Percentiles rank a stretch among this genome's conserved stretches.
Evolutionary conservation across 1,140 invertebrate species (phyloP).

Genomic region (Danaus melanippus): DNA sequence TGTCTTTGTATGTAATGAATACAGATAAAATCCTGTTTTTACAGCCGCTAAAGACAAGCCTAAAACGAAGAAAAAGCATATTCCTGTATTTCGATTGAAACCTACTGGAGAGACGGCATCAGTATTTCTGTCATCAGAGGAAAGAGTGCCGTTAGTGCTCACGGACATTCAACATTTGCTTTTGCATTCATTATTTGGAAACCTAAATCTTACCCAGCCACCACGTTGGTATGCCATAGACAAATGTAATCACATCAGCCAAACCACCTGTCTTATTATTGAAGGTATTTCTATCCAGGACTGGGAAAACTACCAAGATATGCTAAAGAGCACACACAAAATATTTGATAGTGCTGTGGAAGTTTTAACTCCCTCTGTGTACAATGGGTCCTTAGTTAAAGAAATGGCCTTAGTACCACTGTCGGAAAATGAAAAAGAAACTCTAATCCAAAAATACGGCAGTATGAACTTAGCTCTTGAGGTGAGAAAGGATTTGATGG

Average conservation of each 20-base stretch:
- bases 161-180: conserved; percentile 88
- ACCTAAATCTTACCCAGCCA: conserved; percentile 77
- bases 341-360: conserved; percentile 80
- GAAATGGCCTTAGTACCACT: conserved; percentile 84
- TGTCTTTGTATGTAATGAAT: conserved; percentile 1
- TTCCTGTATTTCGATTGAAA: conserved; percentile 75
- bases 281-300: conserved; percentile 84
- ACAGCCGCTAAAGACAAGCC: conserved; percentile 11
- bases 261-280: conserved; percentile 82
- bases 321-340: conserved; percentile 74
- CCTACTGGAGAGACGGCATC: conserved; percentile 75
- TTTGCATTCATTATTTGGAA: conserved; percentile 81
- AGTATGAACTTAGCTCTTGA: conserved; percentile 78
- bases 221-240: conserved; percentile 87
- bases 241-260: conserved; percentile 78
- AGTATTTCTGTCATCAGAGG: conserved; percentile 64
- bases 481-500: conserved; percentile 77
- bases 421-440: conserved; percentile 77
- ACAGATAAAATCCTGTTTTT: neutral
- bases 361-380: conserved; percentile 80
- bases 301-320: conserved; percentile 77
- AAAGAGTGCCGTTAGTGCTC: conserved; percentile 83
- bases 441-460: conserved; percentile 78
- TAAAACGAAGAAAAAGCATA: conserved; percentile 64
- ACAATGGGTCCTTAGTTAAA: conserved; percentile 80